Percentiles rank a stretch among this genome's conserved stretches.
phyloP scores from a whole-genome alignment of 2,888 invertebrate species.

The Lasioglossum malachurum region DNA sequence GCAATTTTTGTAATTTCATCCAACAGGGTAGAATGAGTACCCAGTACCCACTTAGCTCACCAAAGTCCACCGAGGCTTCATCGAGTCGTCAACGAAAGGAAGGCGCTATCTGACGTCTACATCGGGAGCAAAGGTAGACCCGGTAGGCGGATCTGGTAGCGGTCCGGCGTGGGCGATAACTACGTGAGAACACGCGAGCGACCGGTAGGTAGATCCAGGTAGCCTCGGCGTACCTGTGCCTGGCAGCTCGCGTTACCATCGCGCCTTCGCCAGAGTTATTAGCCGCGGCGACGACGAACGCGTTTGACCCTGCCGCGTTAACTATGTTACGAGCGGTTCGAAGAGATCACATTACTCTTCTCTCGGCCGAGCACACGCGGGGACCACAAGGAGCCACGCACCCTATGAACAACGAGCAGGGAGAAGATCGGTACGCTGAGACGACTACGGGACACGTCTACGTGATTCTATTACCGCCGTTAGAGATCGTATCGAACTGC shows the following conservation, averaged over 20 bases:
- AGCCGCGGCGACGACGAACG: conserved; percentile 39
- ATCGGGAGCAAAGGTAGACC: conserved; percentile 37
- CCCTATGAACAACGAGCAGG: not conserved
- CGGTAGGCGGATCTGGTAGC: conserved; percentile 59
- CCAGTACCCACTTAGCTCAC: not conserved
- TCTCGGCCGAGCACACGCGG: not conserved
- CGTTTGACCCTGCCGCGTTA: conserved; percentile 51
- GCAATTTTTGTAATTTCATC: not conserved
- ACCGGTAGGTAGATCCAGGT: conserved; percentile 30
- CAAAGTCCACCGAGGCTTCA: not conserved
- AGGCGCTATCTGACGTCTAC: conserved; percentile 45
- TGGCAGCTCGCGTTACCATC: conserved; percentile 58
- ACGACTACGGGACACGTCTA: conserved; percentile 46
- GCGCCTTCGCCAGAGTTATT: conserved; percentile 52
- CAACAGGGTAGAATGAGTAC: not conserved
- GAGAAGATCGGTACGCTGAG: not conserved
- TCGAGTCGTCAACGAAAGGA: conserved; percentile 18
- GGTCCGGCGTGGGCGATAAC: conserved; percentile 60
- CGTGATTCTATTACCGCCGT: conserved; percentile 72
- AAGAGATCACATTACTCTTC: conserved; percentile 62
- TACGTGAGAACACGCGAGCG: conserved; percentile 65
- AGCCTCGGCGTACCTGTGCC: conserved; percentile 33
- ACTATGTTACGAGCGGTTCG: conserved; percentile 57
- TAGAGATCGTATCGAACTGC: conserved; percentile 55
- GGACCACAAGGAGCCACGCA: not conserved